Base-by-base conservation (phyloP, 64 coral and sea anemone species). In the Cladopsammia gracilis region DNA sequence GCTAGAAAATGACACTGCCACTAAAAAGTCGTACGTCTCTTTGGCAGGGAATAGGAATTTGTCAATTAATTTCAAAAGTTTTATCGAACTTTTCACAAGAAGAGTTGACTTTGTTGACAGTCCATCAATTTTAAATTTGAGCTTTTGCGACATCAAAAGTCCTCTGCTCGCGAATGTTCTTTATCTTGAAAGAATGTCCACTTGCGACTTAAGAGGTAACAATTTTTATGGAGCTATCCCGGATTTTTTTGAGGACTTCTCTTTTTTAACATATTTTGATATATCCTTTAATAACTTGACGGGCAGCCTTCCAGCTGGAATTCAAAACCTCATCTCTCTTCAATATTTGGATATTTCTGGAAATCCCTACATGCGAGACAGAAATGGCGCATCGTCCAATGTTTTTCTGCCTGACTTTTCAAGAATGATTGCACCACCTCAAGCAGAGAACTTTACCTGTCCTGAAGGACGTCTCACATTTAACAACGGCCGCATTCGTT, bases 271-370 rank as follows among this genome's bases (percentile, higher is more conserved):
- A 1, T 82, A 43, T 25, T 52, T 90, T n/a, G 76, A 81, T 43
- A 42, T 90, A 6, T 90, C 88, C 9, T 26, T 25, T 0, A 90
- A 90, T 90, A 64, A 79, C 51, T 57, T 90, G 72, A 53, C 75
- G 0, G 88, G 88, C 42, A 52, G 66, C 18, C 61, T 90, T 20
- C 88, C 88, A 42, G 51, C 25, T 25, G 88, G 88, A 53, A 90
- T 79, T 42, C 47, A 78, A 43, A 90, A 77, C 49, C 16, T 79
- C 10, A 6, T 69, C 7, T 79, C 75, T 6, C 66, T 90, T 10
- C 75, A 90, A 25, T 69, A 90, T 70, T 79, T 90, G 46, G 88
- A 90, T 25, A 90, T 90, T 68, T 90, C 88, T 66, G 88, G 88
- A 16, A 90, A 90, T 79, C 51, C 73, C 10, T 34, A 5, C 0